Evolutionary conservation across 2,113 vertebrate species (phyloP).

Genomic region (Hippotragus niger): DNA sequence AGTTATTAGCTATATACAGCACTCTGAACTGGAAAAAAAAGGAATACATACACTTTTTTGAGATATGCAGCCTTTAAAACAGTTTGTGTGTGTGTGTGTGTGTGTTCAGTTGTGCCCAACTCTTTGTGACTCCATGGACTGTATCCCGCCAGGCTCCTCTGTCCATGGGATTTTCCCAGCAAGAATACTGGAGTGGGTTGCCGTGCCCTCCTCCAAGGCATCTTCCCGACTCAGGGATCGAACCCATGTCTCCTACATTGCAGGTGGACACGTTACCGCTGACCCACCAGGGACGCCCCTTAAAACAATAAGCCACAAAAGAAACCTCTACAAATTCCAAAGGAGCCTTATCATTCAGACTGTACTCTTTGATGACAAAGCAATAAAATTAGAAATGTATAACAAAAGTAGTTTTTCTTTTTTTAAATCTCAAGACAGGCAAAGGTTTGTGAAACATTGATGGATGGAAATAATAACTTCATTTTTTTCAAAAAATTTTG

Average conservation of each 20-base stretch:
- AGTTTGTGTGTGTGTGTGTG: background rate
- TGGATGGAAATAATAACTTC: background rate
- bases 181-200: background rate
- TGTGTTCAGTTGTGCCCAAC: background rate
- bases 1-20: background rate
- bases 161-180: background rate
- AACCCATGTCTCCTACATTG: background rate
- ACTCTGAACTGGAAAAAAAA: background rate
- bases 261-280: background rate
- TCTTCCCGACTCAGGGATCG: background rate
- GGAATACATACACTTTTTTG: background rate
- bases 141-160: background rate
- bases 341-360: background rate
- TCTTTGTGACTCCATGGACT: background rate
- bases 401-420: background rate
- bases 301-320: background rate
- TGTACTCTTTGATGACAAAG: background rate
- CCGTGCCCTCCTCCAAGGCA: background rate
- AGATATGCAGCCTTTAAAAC: background rate
- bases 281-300: background rate
- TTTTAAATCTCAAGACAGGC: background rate
- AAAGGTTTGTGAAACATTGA: background rate
- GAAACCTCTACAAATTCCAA: background rate
- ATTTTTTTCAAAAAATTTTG: background rate
- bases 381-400: background rate